Evolutionary conservation across 2,888 invertebrate species (phyloP), one percentile per base, ranked within the genome.

Genomic region (Lottia scabra): DNA sequence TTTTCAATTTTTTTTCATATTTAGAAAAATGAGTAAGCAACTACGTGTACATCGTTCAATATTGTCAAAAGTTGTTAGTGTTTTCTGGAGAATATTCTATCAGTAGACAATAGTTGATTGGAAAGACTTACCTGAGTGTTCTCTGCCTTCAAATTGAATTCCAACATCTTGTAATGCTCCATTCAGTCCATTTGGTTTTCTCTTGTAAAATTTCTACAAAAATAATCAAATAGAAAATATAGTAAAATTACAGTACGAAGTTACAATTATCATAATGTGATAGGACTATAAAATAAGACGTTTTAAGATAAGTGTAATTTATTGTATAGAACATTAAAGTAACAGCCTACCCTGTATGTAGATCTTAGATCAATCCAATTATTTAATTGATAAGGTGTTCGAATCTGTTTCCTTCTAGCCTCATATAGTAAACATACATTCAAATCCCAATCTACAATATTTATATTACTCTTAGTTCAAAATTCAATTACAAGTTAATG

Each of bases 321-420:
- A n/a, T n/a, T n/a, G n/a, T n/a, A n/a, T n/a, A n/a, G n/a, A n/a
- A n/a, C n/a, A n/a, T n/a, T n/a, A 12, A 66, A 15, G 45, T 6
- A n/a, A 27, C 23, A 19, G 67, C 75, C 69, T 78, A 88, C 88
- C 82, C 83, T 85, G 81, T 92, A 93, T 16, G 92, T 88, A 72
- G 91, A 90, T 73, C 91, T 89, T 65, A 93, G 88, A 87, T 93
- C 93, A 71, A 92, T 91, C 93, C 93, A 93, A 73, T 90, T 90
- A 82, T 90, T 91, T 77, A 93, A 91, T 74, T 91, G 90, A 16
- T 89, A 85, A 13, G 91, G 90, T 80, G 91, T 91, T 65, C 87
- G 86, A 69, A 93, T 87, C 46, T 91, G 89, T 85, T 93, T 93
- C n/a, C 93, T 89, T 63, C 87, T 89, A 79, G 92, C 92, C 85